These are phyloP conservation scores for Drosophila dunni DNA, from an alignment of 1,140 invertebrate genomes.

Conservation along the genomic window DNA sequence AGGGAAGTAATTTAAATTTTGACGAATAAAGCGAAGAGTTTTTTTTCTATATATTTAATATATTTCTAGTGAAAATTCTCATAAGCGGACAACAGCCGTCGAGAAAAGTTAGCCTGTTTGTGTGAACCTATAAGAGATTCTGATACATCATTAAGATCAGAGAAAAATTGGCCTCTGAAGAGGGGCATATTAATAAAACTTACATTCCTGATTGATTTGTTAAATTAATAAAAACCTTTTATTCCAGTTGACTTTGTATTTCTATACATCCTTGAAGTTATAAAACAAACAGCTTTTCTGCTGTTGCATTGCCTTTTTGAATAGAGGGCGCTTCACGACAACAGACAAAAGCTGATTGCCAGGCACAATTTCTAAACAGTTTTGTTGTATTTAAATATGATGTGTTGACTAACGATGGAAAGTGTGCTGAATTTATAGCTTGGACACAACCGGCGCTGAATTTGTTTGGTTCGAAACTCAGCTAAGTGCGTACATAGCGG, in stretches of 20 bases:
- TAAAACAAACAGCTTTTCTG: neutral
- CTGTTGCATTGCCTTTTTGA: neutral
- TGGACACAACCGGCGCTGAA: neutral
- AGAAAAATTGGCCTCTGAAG: too few species aligned
- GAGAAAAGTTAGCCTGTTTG: too few species aligned
- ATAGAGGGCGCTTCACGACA: neutral
- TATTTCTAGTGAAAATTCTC: too few species aligned
- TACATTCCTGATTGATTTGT: too few species aligned
- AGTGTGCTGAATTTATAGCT: neutral
- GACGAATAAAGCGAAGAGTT: neutral
- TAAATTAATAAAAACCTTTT: too few species aligned
- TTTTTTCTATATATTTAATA: too few species aligned
- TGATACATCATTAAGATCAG: too few species aligned
- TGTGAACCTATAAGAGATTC: too few species aligned
- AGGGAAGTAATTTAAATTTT: neutral
- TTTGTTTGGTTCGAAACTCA: neutral
- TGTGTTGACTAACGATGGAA: neutral
- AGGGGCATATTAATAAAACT: too few species aligned
- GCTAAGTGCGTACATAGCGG: neutral
- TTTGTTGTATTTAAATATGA: neutral
- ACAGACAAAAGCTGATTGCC: neutral
- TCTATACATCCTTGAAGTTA: too few species aligned
- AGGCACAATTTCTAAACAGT: neutral
- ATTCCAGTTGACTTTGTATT: too few species aligned
- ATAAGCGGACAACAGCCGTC: too few species aligned